Evolutionary conservation across 2,888 invertebrate species (phyloP).

Genomic region (Nasonovia ribisnigri): DNA sequence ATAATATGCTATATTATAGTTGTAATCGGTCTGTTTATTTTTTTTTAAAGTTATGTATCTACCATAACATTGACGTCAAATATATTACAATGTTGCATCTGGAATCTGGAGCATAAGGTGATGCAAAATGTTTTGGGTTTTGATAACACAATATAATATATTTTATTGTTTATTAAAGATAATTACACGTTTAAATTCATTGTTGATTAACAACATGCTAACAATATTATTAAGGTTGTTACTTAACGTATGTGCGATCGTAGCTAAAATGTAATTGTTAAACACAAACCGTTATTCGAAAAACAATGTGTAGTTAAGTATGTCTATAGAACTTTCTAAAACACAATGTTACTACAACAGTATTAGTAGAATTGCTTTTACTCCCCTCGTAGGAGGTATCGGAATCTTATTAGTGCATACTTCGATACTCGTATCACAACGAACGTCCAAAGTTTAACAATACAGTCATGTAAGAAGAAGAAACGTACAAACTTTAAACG

Average conservation of each 20-base stretch:
- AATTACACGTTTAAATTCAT: background rate
- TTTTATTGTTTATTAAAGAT: background rate
- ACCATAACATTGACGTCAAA: background rate
- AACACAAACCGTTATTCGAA: background rate
- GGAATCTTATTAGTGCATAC: conserved; percentile 6
- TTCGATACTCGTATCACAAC: background rate
- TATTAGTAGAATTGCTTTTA: conserved; percentile 33
- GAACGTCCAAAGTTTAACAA: background rate
- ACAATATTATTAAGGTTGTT: background rate
- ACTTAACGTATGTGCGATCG: background rate
- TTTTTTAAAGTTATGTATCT: background rate
- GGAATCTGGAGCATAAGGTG: background rate
- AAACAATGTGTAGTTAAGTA: background rate
- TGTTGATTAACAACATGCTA: background rate
- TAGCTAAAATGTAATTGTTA: conserved; percentile 1
- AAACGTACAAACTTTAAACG: background rate
- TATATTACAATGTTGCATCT: background rate
- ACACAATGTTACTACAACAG: conserved; percentile 7
- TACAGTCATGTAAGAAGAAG: background rate
- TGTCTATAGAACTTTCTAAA: conserved; percentile 27
- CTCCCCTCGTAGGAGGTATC: background rate
- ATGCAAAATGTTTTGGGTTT: background rate
- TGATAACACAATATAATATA: background rate
- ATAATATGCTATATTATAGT: too few relatives aligned
- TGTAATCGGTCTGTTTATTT: background rate